These are phyloP conservation scores for Sitta carolinensis DNA, from an alignment of 2,797 vertebrate species.

Conservation along the genomic window DNA sequence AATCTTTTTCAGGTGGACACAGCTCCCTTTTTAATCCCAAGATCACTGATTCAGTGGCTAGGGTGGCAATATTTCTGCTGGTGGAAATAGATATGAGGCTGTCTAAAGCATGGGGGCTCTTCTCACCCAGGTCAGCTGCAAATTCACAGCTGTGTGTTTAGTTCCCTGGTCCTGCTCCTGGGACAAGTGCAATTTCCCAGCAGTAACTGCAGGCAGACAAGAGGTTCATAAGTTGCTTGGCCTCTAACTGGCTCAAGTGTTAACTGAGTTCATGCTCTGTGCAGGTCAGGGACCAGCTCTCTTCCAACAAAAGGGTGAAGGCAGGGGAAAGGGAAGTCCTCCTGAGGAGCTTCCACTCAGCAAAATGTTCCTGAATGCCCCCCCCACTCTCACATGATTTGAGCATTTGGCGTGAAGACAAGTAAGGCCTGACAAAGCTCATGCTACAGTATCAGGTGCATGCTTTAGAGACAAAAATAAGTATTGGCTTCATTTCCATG, in stretches of 20 bases:
- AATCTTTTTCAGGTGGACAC: not conserved
- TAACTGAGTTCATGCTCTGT: not conserved
- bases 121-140: not conserved
- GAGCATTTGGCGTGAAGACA: not conserved
- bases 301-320: not conserved
- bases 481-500: not conserved
- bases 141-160: not conserved
- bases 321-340: not conserved
- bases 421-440: not conserved
- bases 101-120: not conserved
- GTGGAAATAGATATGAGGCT: not conserved
- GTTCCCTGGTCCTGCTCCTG: not conserved
- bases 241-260: not conserved
- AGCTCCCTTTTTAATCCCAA: not conserved
- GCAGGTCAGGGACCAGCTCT: not conserved
- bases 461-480: constrained; percentile 47
- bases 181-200: not conserved
- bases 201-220: not conserved
- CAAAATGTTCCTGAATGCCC: not conserved
- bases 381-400: not conserved
- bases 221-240: not conserved
- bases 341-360: not conserved
- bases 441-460: not conserved
- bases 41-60: not conserved
- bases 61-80: not conserved